Base-by-base conservation (phyloP, 1,140 invertebrate genomes). In the Asbolus verrucosus region DNA sequence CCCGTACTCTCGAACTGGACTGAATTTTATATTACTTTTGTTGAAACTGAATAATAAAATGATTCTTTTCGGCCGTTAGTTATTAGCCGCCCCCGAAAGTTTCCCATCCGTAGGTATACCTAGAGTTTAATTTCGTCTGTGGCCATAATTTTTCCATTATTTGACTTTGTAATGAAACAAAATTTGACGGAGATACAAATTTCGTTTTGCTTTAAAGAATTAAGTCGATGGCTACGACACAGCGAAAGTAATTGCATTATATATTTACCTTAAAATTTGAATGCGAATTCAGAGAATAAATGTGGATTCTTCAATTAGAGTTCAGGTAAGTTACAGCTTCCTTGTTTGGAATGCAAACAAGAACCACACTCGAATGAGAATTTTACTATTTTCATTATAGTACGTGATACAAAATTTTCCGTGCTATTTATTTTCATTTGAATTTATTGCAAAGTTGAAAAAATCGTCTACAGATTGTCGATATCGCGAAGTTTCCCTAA, bases 221-320 rank as follows among this genome's bases (percentile, higher is more conserved):
- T 54, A 54, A 54, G 46, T 54, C 21, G 21, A 54, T 54, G 21
- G 21, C 46, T 24, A 54, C 46, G 46, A 54, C 46, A 54, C 21
- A 27, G 46, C 46, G 46, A 54, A 24, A 54, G 46, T 54, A 54
- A 54, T 54, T 54, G 19, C 24, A 54, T 54, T 54, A 54, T 54
- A 54, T 54, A 54, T 54, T 54, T 54, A 54, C 46, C 46, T 54
- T 54, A 54, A 54, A 54, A 54, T 54, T 54, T 54, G 21, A 54
- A 54, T 27, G 19, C 46, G 46, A 54, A 54, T 27, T 24, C 46
- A 30, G 46, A 11, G 46, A 54, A 54, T 50, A 54, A 54, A 54
- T 54, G 46, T 54, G 46, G 21, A 27, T 54, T 54, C 19, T 27
- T 54, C 46, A 9, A 54, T 46, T 46, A 46, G 15, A 27, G 19